Conservation (phyloP, 2,888 invertebrate genomes). For the Psococerastis gibbosa region DNA sequence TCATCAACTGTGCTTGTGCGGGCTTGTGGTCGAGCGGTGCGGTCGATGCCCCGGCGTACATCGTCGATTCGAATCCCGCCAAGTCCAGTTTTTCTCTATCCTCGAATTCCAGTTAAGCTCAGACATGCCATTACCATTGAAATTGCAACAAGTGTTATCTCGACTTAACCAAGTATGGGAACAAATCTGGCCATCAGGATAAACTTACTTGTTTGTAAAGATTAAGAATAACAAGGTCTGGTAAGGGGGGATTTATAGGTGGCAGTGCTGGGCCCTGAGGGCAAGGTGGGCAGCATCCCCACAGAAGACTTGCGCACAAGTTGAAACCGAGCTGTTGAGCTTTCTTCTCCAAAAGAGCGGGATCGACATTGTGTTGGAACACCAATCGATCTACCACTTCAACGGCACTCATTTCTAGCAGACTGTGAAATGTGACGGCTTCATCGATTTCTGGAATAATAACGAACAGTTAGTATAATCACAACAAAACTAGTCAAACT, state of each 20-base stretch:
- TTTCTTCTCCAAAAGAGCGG: slow-evolving; percentile 45
- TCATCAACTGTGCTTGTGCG: no score
- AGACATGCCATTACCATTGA: no score
- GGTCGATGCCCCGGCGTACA: no score
- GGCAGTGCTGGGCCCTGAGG: slow-evolving; percentile 22
- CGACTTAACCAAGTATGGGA: no score
- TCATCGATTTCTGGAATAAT: not conserved
- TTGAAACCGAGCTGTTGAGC: slow-evolving; percentile 51
- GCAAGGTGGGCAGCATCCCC: slow-evolving; percentile 51
- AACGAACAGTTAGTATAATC: no score
- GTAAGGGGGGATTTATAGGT: not conserved
- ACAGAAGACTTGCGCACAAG: slow-evolving; percentile 46
- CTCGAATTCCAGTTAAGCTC: no score
- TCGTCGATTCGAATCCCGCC: no score
- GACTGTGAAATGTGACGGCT: not conserved
- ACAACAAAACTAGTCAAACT: no score
- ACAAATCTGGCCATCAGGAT: not conserved
- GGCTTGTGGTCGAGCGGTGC: no score
- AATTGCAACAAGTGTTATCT: no score
- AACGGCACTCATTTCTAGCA: slow-evolving; percentile 34
- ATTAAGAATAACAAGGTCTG: not conserved
- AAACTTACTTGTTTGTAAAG: not conserved
- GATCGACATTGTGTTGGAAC: slow-evolving; percentile 44
- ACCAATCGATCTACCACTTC: slow-evolving; percentile 45
- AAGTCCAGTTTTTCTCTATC: no score